Evolutionary conservation across 2,888 invertebrate genomes (phyloP).

Genomic region (Rhabditoides inermis): DNA sequence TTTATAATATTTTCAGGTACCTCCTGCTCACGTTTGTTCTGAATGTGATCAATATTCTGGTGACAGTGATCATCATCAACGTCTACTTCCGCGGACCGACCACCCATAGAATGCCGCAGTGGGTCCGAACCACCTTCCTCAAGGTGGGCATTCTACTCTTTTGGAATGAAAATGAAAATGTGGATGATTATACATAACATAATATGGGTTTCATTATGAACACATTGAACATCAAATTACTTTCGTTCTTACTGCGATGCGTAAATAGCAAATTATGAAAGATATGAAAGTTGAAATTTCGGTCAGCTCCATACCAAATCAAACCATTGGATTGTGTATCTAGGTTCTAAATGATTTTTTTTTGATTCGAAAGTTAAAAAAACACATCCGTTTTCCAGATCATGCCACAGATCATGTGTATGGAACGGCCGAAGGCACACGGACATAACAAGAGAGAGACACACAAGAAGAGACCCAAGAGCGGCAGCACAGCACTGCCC

Average conservation of each 20-base stretch:
- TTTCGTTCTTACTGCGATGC: too few species aligned
- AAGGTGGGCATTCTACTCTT: conserved; percentile 65
- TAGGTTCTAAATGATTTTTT: neutral
- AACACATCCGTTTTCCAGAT: conserved; percentile 16
- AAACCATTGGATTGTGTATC: too few species aligned
- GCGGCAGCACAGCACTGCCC: too few species aligned
- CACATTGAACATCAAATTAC: too few species aligned
- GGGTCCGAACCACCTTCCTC: conserved; percentile 88
- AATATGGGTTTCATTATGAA: neutral
- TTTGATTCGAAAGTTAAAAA: neutral
- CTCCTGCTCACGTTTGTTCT: conserved; percentile 97
- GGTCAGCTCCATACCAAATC: too few species aligned
- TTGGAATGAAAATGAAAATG: conserved; percentile 80
- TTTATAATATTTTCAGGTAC: conserved; percentile 59
- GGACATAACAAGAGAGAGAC: too few species aligned
- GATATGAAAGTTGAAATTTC: too few species aligned
- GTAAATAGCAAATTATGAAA: too few species aligned
- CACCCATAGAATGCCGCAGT: conserved; percentile 97
- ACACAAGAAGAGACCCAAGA: too few species aligned
- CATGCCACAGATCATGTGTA: conserved; percentile 64
- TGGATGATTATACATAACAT: conserved; percentile 64
- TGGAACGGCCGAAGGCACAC: conserved; percentile 77
- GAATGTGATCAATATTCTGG: conserved; percentile 97
- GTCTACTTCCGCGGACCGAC: conserved; percentile 93
- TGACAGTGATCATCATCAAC: conserved; percentile 91